Evolutionary conservation across 2,797 vertebrate species (phyloP).

Genomic region (Scyliorhinus canicula): DNA sequence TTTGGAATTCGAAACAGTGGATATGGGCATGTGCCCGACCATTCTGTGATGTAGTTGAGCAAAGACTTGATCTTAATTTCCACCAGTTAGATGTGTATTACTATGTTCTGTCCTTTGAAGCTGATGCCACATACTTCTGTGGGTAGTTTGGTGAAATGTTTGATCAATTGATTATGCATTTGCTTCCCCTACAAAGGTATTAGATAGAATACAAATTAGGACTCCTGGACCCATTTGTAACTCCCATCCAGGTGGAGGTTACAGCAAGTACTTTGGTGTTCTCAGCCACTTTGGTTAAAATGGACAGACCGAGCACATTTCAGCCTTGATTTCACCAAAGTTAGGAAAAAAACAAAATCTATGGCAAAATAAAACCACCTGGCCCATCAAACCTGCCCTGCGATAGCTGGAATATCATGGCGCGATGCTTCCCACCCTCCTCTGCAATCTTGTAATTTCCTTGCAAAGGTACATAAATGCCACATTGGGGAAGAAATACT

Average conservation of each 20-base stretch:
- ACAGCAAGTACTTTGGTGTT: background rate
- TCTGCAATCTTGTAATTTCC: background rate
- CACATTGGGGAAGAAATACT: background rate
- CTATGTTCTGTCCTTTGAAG: background rate
- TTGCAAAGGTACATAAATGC: background rate
- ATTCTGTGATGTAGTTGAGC: background rate
- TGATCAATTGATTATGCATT: background rate
- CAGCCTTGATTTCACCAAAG: background rate
- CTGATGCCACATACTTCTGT: background rate
- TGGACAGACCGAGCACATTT: background rate
- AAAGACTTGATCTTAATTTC: background rate
- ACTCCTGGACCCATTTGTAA: background rate
- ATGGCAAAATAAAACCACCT: background rate
- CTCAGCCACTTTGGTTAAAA: background rate
- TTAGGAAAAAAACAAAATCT: background rate
- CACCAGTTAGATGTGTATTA: background rate
- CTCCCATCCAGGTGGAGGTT: too few species aligned
- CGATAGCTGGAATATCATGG: background rate
- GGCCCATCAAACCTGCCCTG: background rate
- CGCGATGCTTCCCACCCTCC: background rate
- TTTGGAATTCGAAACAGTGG: background rate
- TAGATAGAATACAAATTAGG: background rate
- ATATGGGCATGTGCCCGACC: background rate
- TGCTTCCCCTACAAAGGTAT: too few species aligned
- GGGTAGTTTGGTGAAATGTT: background rate